Percentiles rank a stretch among this genome's conserved stretches.
phyloP scores from a whole-genome alignment of 2,888 invertebrate genomes.

The Piscicola geometra region DNA sequence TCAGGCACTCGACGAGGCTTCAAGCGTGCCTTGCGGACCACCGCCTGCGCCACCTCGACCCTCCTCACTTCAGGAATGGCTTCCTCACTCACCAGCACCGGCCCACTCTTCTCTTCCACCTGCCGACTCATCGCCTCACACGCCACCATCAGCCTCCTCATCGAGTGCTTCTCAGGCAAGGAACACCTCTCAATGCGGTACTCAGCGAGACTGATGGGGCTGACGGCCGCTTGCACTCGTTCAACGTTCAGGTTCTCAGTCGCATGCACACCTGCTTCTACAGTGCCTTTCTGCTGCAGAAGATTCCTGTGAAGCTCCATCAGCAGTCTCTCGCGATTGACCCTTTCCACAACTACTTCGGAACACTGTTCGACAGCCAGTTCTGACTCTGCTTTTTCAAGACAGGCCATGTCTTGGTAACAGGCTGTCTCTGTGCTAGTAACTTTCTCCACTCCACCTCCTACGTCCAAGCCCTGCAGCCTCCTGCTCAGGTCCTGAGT shows the following conservation, averaged over 20 bases:
- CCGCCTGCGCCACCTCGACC: conserved; percentile 6
- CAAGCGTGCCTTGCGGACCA: conserved; percentile 11
- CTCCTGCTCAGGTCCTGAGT: neutral
- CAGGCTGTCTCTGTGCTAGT: neutral
- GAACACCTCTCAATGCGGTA: neutral
- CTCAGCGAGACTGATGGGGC: neutral
- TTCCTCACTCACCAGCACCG: neutral
- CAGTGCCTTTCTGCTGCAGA: neutral
- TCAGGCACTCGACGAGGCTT: conserved; percentile 29
- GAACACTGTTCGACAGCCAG: neutral
- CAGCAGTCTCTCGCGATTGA: neutral
- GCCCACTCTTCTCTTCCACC: neutral
- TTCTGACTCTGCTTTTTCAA: neutral
- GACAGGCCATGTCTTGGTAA: neutral
- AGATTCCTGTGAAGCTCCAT: neutral
- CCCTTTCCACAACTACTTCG: neutral
- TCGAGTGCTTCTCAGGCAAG: neutral
- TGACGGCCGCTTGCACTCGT: neutral
- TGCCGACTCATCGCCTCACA: conserved; percentile 21
- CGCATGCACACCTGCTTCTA: neutral
- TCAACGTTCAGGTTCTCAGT: neutral
- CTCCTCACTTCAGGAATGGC: neutral
- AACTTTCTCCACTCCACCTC: neutral
- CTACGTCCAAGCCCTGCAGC: neutral
- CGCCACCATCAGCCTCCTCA: neutral